phyloP scores from a whole-genome alignment of 2,797 vertebrate genomes.

The Gymnocypris eckloni region DNA sequence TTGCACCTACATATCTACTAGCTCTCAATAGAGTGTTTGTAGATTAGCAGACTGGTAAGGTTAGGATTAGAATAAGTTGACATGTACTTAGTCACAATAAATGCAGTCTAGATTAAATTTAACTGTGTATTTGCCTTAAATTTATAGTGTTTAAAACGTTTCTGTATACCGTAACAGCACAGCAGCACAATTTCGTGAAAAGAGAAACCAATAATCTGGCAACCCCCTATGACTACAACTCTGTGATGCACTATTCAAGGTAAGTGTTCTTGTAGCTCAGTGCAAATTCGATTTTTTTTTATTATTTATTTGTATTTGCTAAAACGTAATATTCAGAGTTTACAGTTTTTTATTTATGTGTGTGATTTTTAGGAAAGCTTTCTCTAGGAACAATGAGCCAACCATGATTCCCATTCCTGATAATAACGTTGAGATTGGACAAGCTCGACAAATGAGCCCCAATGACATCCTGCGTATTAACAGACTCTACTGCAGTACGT shows the following conservation, averaged over 20 bases:
- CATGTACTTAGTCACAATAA: not conserved
- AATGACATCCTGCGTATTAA: slow-evolving; percentile 71
- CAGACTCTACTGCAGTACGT: slow-evolving; percentile 73
- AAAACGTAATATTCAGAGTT: not conserved
- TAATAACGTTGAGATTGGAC: slow-evolving; percentile 65
- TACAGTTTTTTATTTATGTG: not conserved
- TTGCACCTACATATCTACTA: too few species aligned
- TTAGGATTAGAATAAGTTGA: too few species aligned
- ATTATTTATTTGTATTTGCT: too few species aligned
- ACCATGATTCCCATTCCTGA: slow-evolving; percentile 76
- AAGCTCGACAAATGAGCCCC: slow-evolving; percentile 68
- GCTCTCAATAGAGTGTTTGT: too few species aligned
- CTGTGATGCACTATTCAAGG: slow-evolving; percentile 62
- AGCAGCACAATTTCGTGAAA: slow-evolving; percentile 36
- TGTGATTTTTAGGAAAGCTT: slow-evolving; percentile 60
- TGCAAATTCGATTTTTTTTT: not conserved
- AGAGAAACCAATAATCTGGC: slow-evolving; percentile 43
- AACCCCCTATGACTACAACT: slow-evolving; percentile 60
- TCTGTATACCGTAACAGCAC: slow-evolving; percentile 11
- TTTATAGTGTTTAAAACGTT: not conserved
- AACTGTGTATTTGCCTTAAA: not conserved
- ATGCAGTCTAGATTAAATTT: not conserved
- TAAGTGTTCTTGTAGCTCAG: not conserved
- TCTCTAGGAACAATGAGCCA: slow-evolving; percentile 72
- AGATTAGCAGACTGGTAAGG: too few species aligned